phyloP scores from a whole-genome alignment of 2,113 vertebrate species.

The Amblyopsis rosae region DNA sequence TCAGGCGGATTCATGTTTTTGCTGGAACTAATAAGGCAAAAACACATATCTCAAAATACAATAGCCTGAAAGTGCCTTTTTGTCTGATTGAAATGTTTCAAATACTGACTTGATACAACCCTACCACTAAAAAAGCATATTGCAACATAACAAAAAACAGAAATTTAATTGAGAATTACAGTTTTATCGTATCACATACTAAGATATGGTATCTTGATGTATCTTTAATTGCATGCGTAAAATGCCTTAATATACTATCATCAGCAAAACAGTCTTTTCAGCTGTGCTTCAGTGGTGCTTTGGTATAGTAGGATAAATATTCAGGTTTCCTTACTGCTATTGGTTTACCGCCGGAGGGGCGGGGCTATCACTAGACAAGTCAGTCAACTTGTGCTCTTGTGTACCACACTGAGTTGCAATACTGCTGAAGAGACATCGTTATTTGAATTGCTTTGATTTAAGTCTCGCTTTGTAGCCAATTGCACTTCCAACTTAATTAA shows the following conservation, averaged over 20 bases:
- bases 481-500: not conserved
- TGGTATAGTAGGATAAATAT: conserved; percentile 11
- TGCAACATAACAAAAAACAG: not conserved
- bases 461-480: not conserved
- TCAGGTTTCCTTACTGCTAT: not conserved
- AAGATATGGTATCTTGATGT: too few relatives aligned
- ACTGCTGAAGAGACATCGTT: accelerated
- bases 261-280: conserved; percentile 11
- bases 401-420: conserved; percentile 24
- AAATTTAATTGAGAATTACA: not conserved
- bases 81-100: not conserved
- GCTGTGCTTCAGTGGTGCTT: not conserved
- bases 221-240: too few relatives aligned
- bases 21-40: not conserved
- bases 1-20: not conserved
- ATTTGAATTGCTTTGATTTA: not conserved
- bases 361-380: conserved; percentile 43
- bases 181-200: too few relatives aligned
- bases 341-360: conserved; percentile 24
- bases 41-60: not conserved
- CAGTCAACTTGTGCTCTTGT: conserved; percentile 16
- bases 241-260: too few relatives aligned
- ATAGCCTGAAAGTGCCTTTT: not conserved
- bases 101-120: not conserved
- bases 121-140: not conserved